A percentile compares a stretch with the other conserved stretches of the same genome.
Evolutionary conservation across 2,888 invertebrate species (phyloP).

Genomic region (Epinotia ramella): DNA sequence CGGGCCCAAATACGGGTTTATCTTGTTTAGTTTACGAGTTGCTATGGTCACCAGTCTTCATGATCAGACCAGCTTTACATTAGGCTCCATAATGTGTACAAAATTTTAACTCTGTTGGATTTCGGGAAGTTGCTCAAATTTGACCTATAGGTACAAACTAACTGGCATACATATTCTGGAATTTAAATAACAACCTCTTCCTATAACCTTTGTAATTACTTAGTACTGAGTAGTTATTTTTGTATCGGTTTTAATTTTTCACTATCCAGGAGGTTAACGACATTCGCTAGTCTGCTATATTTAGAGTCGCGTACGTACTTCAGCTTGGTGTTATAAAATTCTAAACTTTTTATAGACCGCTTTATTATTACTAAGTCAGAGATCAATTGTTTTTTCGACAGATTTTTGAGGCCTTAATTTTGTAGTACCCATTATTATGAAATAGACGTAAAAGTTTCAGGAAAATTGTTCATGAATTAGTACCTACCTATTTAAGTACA

Average conservation of each 20-base stretch:
- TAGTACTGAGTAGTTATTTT: background rate
- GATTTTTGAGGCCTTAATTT: background rate
- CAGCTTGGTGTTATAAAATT: background rate
- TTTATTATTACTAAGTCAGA: background rate
- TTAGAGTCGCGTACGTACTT: constrained; percentile 8
- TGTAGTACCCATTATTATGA: no score
- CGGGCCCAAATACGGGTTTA: no score
- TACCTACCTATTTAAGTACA: background rate
- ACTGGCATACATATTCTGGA: no score
- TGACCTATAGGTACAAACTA: no score
- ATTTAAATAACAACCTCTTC: no score
- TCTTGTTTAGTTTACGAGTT: no score
- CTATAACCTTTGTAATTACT: background rate
- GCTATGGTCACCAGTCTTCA: no score
- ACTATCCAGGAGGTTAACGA: constrained; percentile 23
- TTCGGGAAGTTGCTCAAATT: no score
- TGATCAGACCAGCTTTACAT: no score
- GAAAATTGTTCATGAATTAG: background rate
- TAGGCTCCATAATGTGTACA: no score
- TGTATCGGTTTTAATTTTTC: constrained; percentile 1
- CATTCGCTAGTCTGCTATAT: constrained; percentile 24
- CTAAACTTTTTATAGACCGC: background rate
- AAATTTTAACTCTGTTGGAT: no score
- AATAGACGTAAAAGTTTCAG: background rate
- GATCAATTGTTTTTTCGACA: no score